Conservation (phyloP, 1,140 invertebrate genomes). For the Eriocheir sinensis region DNA sequence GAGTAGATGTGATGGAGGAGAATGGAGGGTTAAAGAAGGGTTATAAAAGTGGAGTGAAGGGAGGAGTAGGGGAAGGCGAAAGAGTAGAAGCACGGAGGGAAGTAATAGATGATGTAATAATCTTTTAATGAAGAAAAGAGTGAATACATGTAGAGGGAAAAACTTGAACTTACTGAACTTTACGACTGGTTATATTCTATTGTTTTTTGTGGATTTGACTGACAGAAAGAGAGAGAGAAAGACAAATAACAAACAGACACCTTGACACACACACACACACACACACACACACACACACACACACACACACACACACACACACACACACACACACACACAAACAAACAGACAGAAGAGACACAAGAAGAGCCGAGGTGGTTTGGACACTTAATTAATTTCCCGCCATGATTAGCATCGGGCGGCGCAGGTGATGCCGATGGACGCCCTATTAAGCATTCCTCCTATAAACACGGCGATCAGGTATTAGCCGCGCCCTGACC, state of each 20-base stretch:
- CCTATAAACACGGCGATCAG: background rate
- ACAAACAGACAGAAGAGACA: background rate
- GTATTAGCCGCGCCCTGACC: background rate
- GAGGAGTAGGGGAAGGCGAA: too few species aligned
- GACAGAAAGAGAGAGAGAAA: too few species aligned
- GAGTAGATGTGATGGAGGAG: background rate
- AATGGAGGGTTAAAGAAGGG: background rate
- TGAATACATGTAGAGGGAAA: background rate
- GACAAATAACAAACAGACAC: too few species aligned
- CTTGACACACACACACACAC: too few species aligned
- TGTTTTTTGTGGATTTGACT: too few species aligned
- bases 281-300: too few species aligned
- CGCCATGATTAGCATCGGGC: background rate
- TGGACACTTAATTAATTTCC: background rate
- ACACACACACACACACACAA: background rate
- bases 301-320: background rate
- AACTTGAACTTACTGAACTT: background rate
- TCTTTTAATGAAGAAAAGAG: background rate
- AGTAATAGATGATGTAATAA: background rate
- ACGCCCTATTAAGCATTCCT: constrained; percentile 1
- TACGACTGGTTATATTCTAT: too few species aligned
- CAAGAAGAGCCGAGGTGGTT: background rate
- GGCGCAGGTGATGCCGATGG: background rate
- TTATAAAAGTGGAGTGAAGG: background rate
- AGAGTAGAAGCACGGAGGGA: too few species aligned